A percentile compares a stretch with the other conserved stretches of the same genome.
Conservation (phyloP, 2,797 vertebrate genomes). For the Platalea minor region DNA sequence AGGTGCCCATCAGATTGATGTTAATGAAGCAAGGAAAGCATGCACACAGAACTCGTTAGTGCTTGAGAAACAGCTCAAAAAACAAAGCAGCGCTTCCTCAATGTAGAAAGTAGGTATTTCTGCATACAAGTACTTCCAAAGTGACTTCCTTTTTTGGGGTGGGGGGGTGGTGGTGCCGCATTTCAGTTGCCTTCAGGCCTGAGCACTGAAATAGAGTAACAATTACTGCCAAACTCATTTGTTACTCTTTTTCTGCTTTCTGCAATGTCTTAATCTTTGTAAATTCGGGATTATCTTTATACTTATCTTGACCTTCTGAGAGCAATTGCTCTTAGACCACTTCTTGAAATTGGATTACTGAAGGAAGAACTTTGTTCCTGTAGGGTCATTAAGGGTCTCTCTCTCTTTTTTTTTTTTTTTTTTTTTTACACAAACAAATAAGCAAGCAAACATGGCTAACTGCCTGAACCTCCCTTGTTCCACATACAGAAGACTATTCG, state of each 20-base stretch:
- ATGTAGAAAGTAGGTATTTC: background rate
- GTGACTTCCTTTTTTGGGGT: background rate
- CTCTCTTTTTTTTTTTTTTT: background rate
- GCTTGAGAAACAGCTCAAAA: background rate
- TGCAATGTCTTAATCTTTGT: background rate
- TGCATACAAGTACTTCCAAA: background rate
- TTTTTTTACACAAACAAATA: background rate
- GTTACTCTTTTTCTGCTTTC: background rate
- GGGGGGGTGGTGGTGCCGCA: background rate
- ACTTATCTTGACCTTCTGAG: background rate
- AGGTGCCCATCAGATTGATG: background rate
- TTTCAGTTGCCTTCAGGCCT: background rate
- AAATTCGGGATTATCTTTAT: background rate
- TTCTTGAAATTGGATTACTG: constrained; percentile 8
- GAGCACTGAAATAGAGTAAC: background rate
- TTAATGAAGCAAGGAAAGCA: background rate
- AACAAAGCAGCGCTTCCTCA: background rate
- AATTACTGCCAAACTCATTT: background rate
- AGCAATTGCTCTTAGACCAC: background rate
- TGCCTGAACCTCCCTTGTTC: background rate
- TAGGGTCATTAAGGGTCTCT: background rate
- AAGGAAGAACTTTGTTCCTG: background rate
- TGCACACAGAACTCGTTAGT: background rate
- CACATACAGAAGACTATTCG: background rate
- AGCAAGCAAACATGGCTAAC: background rate